These are phyloP conservation scores for Drosophila diplacantha DNA, from an alignment of 2,888 invertebrate genomes.

Conservation along the genomic window DNA sequence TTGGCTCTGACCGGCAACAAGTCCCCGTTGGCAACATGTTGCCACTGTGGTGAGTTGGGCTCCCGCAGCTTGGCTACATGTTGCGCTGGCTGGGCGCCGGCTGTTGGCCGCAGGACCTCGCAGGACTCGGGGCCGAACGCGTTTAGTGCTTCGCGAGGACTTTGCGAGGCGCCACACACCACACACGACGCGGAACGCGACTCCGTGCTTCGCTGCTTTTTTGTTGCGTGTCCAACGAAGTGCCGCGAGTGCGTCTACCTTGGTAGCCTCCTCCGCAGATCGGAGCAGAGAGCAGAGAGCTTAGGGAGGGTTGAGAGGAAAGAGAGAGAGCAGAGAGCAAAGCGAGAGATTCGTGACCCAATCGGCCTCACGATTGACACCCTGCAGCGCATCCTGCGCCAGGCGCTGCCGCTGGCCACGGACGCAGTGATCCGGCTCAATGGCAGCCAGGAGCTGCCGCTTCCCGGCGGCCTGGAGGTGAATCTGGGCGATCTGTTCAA, in stretches of 20 bases:
- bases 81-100: slow-evolving; percentile 17
- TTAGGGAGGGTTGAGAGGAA: not conserved
- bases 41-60: slow-evolving; percentile 38
- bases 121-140: slow-evolving; percentile 25
- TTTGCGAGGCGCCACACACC: slow-evolving; percentile 54
- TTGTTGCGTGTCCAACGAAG: slow-evolving; percentile 36
- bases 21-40: slow-evolving; percentile 54
- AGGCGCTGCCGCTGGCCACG: slow-evolving; percentile 52
- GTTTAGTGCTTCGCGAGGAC: slow-evolving; percentile 53
- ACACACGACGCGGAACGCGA: slow-evolving; percentile 50
- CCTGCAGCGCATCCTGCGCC: slow-evolving; percentile 38
- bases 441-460: slow-evolving; percentile 42
- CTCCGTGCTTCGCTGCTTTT: slow-evolving; percentile 4
- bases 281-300: slow-evolving; percentile 6
- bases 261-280: slow-evolving; percentile 2
- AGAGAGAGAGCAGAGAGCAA: not conserved
- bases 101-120: slow-evolving; percentile 26
- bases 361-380: slow-evolving; percentile 60
- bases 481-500: slow-evolving; percentile 34
- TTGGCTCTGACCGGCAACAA: slow-evolving; percentile 37
- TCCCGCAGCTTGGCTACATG: slow-evolving; percentile 22
- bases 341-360: not conserved
- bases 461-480: slow-evolving; percentile 19
- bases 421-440: slow-evolving; percentile 53
- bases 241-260: slow-evolving; percentile 35